A percentile compares a stretch with the other conserved stretches of the same genome.
Evolutionary conservation across 1,140 invertebrate species (phyloP).

Genomic region (Drosophila bifasciata): DNA sequence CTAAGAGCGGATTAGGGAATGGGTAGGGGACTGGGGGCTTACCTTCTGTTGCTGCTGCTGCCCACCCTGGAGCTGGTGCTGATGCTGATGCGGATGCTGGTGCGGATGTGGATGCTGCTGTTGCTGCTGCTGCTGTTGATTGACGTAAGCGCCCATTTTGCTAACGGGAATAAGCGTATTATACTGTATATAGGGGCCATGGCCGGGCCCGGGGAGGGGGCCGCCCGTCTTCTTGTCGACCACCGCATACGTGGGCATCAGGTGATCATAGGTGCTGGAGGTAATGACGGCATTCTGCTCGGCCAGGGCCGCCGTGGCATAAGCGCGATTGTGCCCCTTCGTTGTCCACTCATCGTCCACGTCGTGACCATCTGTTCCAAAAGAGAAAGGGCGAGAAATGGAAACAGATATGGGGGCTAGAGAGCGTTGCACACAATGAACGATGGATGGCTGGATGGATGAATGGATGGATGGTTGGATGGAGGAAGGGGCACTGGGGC

Average conservation of each 20-base stretch:
- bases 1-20: slow-evolving; percentile 71
- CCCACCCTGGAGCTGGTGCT: slow-evolving; percentile 27
- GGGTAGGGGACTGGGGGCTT: slow-evolving; percentile 48
- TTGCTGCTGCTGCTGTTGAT: slow-evolving; percentile 73
- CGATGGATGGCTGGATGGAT: neutral
- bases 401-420: neutral
- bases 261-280: slow-evolving; percentile 80
- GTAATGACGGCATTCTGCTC: slow-evolving; percentile 83
- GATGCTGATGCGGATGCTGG: slow-evolving; percentile 43
- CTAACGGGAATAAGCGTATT: slow-evolving; percentile 83
- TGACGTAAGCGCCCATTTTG: slow-evolving; percentile 82
- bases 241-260: slow-evolving; percentile 81
- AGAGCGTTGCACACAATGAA: neutral
- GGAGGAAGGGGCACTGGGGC: neutral
- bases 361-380: slow-evolving; percentile 71
- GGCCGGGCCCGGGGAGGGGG: slow-evolving; percentile 36
- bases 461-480: no score
- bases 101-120: slow-evolving; percentile 56
- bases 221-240: slow-evolving; percentile 77
- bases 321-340: slow-evolving; percentile 78
- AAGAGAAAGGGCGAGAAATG: neutral
- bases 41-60: slow-evolving; percentile 74
- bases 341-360: slow-evolving; percentile 82
- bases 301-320: slow-evolving; percentile 80
- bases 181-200: slow-evolving; percentile 80